Evolutionary conservation across 2,113 vertebrate species (phyloP).

Genomic region (Carassius gibelio): DNA sequence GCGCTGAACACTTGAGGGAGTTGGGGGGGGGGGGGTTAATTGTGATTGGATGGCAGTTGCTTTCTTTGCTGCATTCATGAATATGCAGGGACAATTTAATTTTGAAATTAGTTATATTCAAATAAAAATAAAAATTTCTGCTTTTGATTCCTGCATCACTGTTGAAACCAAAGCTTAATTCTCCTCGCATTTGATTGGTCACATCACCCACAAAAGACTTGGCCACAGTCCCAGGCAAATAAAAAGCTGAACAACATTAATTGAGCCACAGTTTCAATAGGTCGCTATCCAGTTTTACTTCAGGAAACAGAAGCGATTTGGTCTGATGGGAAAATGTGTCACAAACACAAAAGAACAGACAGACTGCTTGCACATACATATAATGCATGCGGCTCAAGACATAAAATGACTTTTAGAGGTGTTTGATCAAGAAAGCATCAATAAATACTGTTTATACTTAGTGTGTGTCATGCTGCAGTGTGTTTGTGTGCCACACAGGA

Average conservation of each 20-base stretch:
- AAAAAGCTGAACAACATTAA: background rate
- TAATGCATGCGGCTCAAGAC: background rate
- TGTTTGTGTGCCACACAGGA: background rate
- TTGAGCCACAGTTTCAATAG: background rate
- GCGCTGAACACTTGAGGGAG: background rate
- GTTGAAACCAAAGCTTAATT: background rate
- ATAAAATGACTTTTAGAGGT: background rate
- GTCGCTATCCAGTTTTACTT: background rate
- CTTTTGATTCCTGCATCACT: background rate
- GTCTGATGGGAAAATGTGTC: background rate
- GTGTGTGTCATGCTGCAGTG: background rate
- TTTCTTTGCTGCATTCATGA: background rate
- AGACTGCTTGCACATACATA: background rate
- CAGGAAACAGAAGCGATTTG: background rate
- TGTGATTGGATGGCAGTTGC: constrained; percentile 6
- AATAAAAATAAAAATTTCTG: background rate
- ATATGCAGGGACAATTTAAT: background rate
- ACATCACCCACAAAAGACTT: background rate
- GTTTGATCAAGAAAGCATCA: background rate
- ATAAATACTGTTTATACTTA: background rate
- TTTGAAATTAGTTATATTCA: constrained; percentile 10
- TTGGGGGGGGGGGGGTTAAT: constrained; percentile 3
- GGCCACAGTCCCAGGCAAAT: background rate
- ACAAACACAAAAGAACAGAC: background rate
- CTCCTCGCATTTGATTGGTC: background rate